Conservation (phyloP, 2,888 invertebrate genomes). For the Lamellibrachia satsuma region DNA sequence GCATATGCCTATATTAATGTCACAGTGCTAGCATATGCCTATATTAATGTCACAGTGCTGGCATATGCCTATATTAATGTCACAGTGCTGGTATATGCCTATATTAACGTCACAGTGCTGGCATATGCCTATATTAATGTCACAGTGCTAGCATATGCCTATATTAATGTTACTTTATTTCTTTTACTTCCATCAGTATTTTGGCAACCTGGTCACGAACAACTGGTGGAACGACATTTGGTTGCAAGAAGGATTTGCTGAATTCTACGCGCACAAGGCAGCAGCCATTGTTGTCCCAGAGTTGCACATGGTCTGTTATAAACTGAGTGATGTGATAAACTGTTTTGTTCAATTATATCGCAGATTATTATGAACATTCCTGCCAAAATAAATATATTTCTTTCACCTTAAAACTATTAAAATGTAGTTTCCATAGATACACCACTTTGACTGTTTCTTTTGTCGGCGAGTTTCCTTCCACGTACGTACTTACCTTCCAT, state of each 20-base stretch:
- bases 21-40: no score
- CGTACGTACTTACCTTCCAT: no score
- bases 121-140: not conserved
- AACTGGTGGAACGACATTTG: constrained; percentile 65
- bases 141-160: not conserved
- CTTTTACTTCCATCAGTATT: constrained; percentile 52
- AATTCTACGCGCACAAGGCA: constrained; percentile 67
- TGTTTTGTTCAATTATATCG: no score
- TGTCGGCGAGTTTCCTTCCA: no score
- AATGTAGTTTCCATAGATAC: no score
- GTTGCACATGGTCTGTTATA: constrained; percentile 79
- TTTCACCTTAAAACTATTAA: no score
- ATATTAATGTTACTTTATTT: not conserved
- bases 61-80: not conserved
- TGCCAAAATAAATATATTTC: no score
- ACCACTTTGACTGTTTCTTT: no score
- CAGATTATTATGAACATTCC: no score
- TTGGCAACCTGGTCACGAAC: constrained; percentile 63
- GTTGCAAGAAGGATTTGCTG: constrained; percentile 63
- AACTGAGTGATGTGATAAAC: constrained; percentile 38
- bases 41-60: no score
- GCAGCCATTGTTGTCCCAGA: constrained; percentile 77
- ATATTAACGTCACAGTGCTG: no score
- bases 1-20: not conserved
- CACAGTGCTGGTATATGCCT: no score